phyloP scores from a whole-genome alignment of 2,797 vertebrate genomes.

The Sternotherus odoratus region DNA sequence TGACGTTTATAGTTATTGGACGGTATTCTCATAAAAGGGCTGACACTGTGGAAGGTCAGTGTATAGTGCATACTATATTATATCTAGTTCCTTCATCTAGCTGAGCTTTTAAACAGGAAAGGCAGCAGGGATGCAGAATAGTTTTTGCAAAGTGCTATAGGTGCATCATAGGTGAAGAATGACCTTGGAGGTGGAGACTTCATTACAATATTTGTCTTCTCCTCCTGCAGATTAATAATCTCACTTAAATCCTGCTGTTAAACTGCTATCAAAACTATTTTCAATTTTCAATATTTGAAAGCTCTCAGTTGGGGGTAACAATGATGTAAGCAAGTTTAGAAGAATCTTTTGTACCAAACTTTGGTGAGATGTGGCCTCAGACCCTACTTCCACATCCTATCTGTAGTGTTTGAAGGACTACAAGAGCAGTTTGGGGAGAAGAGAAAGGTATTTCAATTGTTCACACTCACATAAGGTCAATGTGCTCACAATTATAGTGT shows the following conservation, averaged over 20 bases:
- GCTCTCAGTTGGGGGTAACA: neutral
- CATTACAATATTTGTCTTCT: conserved; percentile 54
- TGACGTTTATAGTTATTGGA: conserved; percentile 72
- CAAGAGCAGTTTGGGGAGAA: conserved; percentile 8
- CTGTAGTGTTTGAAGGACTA: neutral
- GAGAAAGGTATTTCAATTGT: neutral
- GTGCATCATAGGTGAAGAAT: conserved; percentile 36
- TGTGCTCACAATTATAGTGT: neutral
- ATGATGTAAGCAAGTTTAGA: neutral
- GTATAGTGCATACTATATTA: conserved; percentile 39
- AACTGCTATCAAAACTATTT: neutral
- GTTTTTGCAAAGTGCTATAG: conserved; percentile 47
- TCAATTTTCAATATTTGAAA: neutral
- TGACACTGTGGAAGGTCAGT: conserved; percentile 61
- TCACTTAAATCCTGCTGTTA: conserved; percentile 20
- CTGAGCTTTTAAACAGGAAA: conserved; percentile 63
- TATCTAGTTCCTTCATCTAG: conserved; percentile 59
- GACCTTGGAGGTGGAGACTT: conserved; percentile 15
- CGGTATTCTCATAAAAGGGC: conserved; percentile 69
- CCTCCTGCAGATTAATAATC: conserved; percentile 22
- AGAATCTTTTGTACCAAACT: neutral
- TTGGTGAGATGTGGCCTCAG: neutral
- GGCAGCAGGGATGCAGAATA: conserved; percentile 40
- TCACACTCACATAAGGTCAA: neutral
- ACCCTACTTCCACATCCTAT: neutral